Conservation (phyloP, 2,888 invertebrate genomes). For the Nebria brevicollis region DNA sequence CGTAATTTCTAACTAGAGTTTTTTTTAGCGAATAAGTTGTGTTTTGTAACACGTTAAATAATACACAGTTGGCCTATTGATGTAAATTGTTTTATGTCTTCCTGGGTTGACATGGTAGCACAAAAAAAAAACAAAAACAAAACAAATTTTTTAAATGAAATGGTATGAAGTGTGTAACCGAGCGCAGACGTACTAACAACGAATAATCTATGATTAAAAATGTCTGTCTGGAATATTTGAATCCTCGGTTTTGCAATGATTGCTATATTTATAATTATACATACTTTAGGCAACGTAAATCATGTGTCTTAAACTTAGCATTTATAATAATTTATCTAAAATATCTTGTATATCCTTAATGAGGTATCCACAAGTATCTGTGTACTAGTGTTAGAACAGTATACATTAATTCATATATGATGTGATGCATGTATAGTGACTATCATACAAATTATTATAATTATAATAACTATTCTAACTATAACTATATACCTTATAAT, state of each 20-base stretch:
- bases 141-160: background rate
- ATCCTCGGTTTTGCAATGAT: background rate
- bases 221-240: background rate
- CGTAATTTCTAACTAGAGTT: constrained; percentile 40
- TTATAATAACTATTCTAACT: constrained; percentile 17
- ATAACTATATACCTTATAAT: constrained; percentile 17
- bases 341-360: constrained; percentile 36
- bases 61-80: constrained; percentile 52
- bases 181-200: background rate
- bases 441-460: constrained; percentile 24
- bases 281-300: constrained; percentile 53
- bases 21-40: constrained; percentile 37
- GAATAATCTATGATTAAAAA: background rate
- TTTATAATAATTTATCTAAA: constrained; percentile 52
- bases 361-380: constrained; percentile 47
- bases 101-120: constrained; percentile 63
- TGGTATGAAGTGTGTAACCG: background rate
- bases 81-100: constrained; percentile 59
- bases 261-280: constrained; percentile 9
- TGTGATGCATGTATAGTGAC: constrained; percentile 58
- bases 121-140: constrained; percentile 51
- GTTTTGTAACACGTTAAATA: constrained; percentile 45
- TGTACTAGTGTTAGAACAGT: constrained; percentile 28
- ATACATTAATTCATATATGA: constrained; percentile 52
- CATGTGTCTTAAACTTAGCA: constrained; percentile 62